Conservation (phyloP, 2,888 invertebrate genomes). For the Ophioninae sp. region DNA sequence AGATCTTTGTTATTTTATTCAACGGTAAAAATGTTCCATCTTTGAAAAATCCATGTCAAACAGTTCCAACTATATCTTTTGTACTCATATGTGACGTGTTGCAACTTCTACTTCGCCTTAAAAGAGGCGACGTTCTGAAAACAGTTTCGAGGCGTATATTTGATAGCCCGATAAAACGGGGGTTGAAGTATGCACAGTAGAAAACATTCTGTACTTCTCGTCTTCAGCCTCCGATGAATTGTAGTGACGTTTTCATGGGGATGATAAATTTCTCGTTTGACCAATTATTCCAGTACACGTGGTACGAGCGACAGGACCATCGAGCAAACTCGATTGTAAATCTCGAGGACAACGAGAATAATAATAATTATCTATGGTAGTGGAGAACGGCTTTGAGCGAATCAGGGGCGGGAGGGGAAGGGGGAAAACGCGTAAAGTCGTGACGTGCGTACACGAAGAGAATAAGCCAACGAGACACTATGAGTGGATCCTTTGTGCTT, state of each 20-base stretch:
- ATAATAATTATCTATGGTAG: constrained; percentile 54
- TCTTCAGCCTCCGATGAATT: constrained; percentile 22
- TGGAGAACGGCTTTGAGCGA: constrained; percentile 7
- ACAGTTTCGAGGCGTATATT: constrained; percentile 16
- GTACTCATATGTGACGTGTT: too few species aligned
- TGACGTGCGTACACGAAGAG: constrained; percentile 11
- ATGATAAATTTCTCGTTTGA: constrained; percentile 54
- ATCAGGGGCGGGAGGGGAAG: constrained; percentile 25
- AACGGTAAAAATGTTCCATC: too few species aligned
- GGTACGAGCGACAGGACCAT: constrained; percentile 27
- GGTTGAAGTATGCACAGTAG: background rate
- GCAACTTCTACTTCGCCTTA: background rate
- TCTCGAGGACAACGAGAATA: constrained; percentile 60
- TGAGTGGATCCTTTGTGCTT: constrained; percentile 50
- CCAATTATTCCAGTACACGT: constrained; percentile 53
- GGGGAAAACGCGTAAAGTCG: constrained; percentile 31
- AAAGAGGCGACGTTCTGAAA: background rate
- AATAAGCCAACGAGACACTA: constrained; percentile 45
- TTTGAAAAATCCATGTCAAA: too few species aligned
- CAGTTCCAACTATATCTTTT: too few species aligned
- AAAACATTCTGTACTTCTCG: constrained; percentile 13
- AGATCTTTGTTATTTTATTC: too few species aligned
- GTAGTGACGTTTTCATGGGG: constrained; percentile 44
- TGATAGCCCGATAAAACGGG: constrained; percentile 44
- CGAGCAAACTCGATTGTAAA: constrained; percentile 53